Evolutionary conservation across 2,113 vertebrate genomes (phyloP), one percentile per base, ranked within the genome.

Genomic region (Ammospiza nelsoni): DNA sequence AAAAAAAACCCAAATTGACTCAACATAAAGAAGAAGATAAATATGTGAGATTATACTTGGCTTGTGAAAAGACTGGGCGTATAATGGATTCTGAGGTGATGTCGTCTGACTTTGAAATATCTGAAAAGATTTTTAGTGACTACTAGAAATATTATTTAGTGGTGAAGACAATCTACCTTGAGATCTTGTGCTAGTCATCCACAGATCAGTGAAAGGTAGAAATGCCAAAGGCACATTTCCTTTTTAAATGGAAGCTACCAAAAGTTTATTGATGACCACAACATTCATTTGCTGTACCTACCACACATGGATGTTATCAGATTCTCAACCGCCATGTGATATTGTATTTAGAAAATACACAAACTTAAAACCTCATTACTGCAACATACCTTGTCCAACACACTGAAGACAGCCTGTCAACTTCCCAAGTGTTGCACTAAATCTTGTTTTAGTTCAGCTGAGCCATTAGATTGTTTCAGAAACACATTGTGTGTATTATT

Each of bases 361-460:
- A 77, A 87, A 77, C n/a, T 17, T 52, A 63, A 73, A 88, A 66
- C 68, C 61, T 77, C 5, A 0, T 84, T 80, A 48, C 43, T 52
- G 33, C 13, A 71, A 57, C 37, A 6, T 48, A 44, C 80, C 0
- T 1, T 86, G 67, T 77, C 85, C 92, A 77, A 52, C 59, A 77
- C 54, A 58, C 25, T 90, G 69, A 82, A 77, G 62, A 67, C 35
- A 94, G 31, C 33, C 20, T 75, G 44, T 74, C 75, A 81, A 35
- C 31, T 88, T 84, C 51, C 35, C 67, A 74, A 44, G 66, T 29
- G 41, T 31, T 92, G 58, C 51, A 66, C 76, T 81, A 33, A 77
- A 83, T 15, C 25, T 89, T 92, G 39, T 46, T 94, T 95, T 55
- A 74, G 66, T 67, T 90, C 90, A 91, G 52, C 48, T 74, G 75